Evolutionary conservation across 2,797 vertebrate genomes (phyloP), one percentile per base, ranked within the genome.

Genomic region (Cottoperca gobio): DNA sequence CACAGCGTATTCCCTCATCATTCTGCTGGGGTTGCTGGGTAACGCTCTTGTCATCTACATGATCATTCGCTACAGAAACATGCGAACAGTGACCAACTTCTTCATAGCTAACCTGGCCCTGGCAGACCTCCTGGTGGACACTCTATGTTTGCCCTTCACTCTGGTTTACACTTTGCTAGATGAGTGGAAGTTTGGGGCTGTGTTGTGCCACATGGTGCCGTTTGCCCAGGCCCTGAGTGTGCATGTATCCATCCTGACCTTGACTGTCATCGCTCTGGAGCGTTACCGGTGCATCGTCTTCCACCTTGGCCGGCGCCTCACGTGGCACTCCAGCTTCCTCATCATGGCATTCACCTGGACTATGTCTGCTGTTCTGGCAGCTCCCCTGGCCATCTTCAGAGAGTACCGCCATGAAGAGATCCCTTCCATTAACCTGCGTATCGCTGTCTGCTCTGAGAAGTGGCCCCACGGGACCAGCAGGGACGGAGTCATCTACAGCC

Each of bases 61-160:
- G 93, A 97, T 98, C 35, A 84, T 97, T 74, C 96, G 94, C 70
- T 97, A 96, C 90, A 95, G 93, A 78, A 97, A 95, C 82, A 98
- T 98, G 97, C 95, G 96, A 70, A 97, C 97, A 0, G 97, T 97
- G 50, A 98, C 97, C 75, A 98, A 98, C 90, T 97, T 96, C 89
- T 98, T 98, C 92, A 98, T 98, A 24, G 96, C 96, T 31, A 98
- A 98, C 91, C 90, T 98, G 87, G 97, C 97, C 14, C 83, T 98
- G 85, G 97, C 97, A 7, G 97, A 98, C 81, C 94, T 98, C 62
- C 95, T 98, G 91, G 95, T 97, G 89, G 95, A 97, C 92, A 96
- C 96, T 0, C 93, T 98, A 78, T 97, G 97, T 70, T 87, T 98
- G 88, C 97, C 97, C 28, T 98, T 98, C 90, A 98, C 97, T 1